Conservation (phyloP, 64 coral and sea anemone genomes). For the Hydrozoanthus tunicans region DNA sequence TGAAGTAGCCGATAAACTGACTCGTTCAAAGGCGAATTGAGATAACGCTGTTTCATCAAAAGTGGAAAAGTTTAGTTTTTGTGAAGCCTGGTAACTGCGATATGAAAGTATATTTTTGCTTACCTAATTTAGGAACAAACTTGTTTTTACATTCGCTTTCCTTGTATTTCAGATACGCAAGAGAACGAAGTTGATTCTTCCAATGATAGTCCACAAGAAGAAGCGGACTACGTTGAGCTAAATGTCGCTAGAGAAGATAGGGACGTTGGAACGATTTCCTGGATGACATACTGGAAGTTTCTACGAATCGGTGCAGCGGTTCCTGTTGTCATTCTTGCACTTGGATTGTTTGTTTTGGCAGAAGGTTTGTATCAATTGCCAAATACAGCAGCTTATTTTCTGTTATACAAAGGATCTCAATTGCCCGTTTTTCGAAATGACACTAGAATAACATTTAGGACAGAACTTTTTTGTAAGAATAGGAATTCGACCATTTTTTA, state of each 20-base stretch:
- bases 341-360: neutral
- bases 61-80: too few species aligned
- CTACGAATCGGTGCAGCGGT: neutral
- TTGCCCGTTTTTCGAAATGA: neutral
- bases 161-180: neutral
- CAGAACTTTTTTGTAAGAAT: too few species aligned
- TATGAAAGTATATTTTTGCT: too few species aligned
- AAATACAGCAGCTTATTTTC: neutral
- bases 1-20: too few species aligned
- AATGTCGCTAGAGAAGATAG: neutral
- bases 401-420: neutral
- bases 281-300: neutral
- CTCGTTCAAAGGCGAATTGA: too few species aligned
- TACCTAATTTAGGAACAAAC: too few species aligned
- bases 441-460: neutral
- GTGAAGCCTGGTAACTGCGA: too few species aligned
- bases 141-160: neutral
- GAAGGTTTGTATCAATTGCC: neutral
- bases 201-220: neutral
- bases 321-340: neutral
- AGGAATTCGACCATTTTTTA: too few species aligned
- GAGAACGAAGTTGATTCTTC: neutral
- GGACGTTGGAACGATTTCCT: conserved; percentile 8
- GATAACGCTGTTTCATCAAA: too few species aligned
- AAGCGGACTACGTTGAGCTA: neutral